phyloP scores from a whole-genome alignment of 2,113 vertebrate species.

The Ancistrus triradiatus region DNA sequence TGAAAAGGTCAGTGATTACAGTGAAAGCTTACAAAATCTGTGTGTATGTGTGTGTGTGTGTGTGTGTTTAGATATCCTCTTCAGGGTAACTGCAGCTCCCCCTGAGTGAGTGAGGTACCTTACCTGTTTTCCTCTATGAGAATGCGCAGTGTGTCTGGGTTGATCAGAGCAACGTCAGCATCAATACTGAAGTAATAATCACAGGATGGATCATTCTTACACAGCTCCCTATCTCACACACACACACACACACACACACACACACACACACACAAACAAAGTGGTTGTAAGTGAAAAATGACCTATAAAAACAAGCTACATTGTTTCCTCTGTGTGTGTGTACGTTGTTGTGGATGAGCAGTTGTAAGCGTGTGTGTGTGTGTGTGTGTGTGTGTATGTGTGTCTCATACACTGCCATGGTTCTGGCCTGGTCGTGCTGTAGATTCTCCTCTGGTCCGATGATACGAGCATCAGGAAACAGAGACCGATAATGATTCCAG shows the following conservation, averaged over 20 bases:
- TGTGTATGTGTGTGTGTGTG: no score
- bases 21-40: no score
- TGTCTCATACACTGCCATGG: slow-evolving; percentile 73
- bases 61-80: no score
- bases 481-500: slow-evolving; percentile 59
- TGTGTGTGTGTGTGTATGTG: background rate
- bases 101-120: background rate
- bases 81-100: no score
- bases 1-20: no score
- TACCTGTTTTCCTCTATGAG: slow-evolving; percentile 75
- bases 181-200: slow-evolving; percentile 78
- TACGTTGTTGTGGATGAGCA: no score
- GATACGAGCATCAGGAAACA: slow-evolving; percentile 60
- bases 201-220: slow-evolving; percentile 65
- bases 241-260: no score
- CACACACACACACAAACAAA: slow-evolving; percentile 20
- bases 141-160: slow-evolving; percentile 60
- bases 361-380: background rate
- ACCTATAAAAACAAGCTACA: no score
- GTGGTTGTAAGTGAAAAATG: background rate
- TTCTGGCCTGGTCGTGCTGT: slow-evolving; percentile 64
- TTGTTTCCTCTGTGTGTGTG: no score
- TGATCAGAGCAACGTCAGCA: slow-evolving; percentile 63
- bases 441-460: slow-evolving; percentile 75
- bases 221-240: slow-evolving; percentile 61